Evolutionary conservation across 1,140 invertebrate genomes (phyloP), one percentile per base, ranked within the genome.

Genomic region (Dendroctonus ponderosae): DNA sequence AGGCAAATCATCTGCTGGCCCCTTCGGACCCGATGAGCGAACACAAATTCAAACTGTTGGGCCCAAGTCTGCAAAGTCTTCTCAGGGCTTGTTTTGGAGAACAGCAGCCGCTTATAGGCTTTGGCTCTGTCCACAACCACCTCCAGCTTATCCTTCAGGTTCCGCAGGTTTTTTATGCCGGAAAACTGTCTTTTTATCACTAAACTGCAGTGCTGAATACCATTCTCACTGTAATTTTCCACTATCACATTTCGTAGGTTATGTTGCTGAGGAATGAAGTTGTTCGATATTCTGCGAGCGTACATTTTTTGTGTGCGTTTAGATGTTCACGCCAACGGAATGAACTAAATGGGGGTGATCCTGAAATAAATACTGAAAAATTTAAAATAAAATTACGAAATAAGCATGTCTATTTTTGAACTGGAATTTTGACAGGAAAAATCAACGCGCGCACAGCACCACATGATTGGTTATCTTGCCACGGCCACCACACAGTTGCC

Each of bases 1-100:
- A 88, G 78, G 43, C 80, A 80, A 67, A 87, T 81, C 71, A 88
- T 80, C 69, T 88, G 86, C 68, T 87, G 81, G 12, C 83, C 81
- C 43, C 85, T 80, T 48, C 85, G 77, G 0, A 87, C 74, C 11
- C 84, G 79, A 71, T 88, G 85, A 5, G 85, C 86, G 15, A 85
- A 68, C 5, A 88, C 82, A 66, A 82, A 87, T 76, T 88, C 85
- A 70, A 84, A 86, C 69, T 88, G 86, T 69, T 78, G 80, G 6
- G 79, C 77, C 80, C 86, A 88, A 49, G 80, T 74, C 68, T 79
- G 79, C 9, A 84, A 53, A 11, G 66, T 59, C 46, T 62, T 68
- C 43, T 68, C 66, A 38, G 66, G 60, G 39, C 38, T 62, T 8
- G 60, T 56, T 41, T 68, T 57, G 0, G 39, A 54, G 40, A 68